Evolutionary conservation across 2,113 vertebrate genomes (phyloP).

Genomic region (Cairina moschata): DNA sequence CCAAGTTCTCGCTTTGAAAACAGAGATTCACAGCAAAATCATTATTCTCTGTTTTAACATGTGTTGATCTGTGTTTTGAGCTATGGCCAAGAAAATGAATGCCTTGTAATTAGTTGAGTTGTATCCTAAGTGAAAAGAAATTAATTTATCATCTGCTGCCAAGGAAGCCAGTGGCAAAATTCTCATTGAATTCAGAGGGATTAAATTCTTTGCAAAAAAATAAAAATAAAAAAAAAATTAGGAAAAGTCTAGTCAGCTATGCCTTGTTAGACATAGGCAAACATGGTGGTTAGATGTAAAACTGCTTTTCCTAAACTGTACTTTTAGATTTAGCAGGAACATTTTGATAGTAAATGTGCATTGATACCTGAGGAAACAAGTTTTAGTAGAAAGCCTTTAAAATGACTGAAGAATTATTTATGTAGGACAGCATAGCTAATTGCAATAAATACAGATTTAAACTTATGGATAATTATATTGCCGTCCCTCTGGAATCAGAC

Average conservation of each 20-base stretch:
- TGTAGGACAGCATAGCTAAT: not conserved
- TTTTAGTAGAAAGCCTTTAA: not conserved
- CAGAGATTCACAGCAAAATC: not conserved
- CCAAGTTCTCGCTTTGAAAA: not conserved
- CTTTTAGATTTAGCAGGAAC: not conserved
- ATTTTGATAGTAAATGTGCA: conserved; percentile 1
- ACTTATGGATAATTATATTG: not conserved
- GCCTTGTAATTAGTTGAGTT: not conserved
- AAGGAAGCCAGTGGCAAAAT: not conserved
- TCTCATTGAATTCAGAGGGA: not conserved
- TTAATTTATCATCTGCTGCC: not conserved
- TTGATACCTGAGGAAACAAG: not conserved
- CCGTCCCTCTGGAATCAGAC: not conserved
- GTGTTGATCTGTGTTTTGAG: not conserved
- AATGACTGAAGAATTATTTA: not conserved
- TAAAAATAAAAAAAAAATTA: not conserved
- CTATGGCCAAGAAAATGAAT: not conserved
- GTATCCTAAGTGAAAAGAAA: not conserved
- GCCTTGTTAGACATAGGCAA: not conserved
- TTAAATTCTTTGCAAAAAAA: not conserved
- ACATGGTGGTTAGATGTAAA: not conserved
- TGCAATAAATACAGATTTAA: not conserved
- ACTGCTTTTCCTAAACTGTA: not conserved
- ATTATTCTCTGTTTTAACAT: not conserved
- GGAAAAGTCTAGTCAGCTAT: not conserved